phyloP scores from a whole-genome alignment of 2,888 invertebrate genomes.

The Rhamphomyia laevipes region DNA sequence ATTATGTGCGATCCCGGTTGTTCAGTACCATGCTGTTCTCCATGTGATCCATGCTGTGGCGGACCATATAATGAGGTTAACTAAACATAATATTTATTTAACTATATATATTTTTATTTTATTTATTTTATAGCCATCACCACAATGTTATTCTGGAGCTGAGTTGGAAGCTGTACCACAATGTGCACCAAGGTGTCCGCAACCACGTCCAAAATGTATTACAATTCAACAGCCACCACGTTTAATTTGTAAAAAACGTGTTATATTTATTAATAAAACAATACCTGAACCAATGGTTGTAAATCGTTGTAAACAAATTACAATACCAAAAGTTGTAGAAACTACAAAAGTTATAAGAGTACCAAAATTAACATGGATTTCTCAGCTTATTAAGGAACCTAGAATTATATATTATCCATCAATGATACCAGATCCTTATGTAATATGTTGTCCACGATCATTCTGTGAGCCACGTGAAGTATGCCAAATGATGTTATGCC shows the following conservation, averaged over 20 bases:
- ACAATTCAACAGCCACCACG: conserved; percentile 33
- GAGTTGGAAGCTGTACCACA: conserved; percentile 30
- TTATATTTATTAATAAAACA: conserved; percentile 31
- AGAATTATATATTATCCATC: conserved; percentile 30
- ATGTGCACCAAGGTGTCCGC: conserved; percentile 28
- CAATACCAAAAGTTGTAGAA: conserved; percentile 30
- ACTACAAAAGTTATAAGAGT: conserved; percentile 30
- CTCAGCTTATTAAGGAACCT: conserved; percentile 31
- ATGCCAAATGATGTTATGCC: conserved; percentile 30
- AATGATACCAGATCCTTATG: conserved; percentile 31
- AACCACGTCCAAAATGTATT: conserved; percentile 29
- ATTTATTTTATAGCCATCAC: conserved; percentile 22
- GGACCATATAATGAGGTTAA: conserved; percentile 3
- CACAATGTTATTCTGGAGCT: conserved; percentile 29
- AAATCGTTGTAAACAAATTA: conserved; percentile 29
- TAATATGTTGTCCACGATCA: conserved; percentile 29
- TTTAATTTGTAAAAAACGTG: conserved; percentile 29
- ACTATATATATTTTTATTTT: background rate
- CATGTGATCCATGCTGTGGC: conserved; percentile 32
- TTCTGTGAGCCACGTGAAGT: conserved; percentile 32
- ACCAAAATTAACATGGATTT: conserved; percentile 29
- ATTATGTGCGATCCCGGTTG: conserved; percentile 16
- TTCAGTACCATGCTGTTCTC: conserved; percentile 16
- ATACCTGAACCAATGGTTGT: conserved; percentile 29
- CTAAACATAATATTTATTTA: background rate